Evolutionary conservation across 1,140 invertebrate species (phyloP), one percentile per base, ranked within the genome.

Genomic region (Mycetomoellerius zeteki): DNA sequence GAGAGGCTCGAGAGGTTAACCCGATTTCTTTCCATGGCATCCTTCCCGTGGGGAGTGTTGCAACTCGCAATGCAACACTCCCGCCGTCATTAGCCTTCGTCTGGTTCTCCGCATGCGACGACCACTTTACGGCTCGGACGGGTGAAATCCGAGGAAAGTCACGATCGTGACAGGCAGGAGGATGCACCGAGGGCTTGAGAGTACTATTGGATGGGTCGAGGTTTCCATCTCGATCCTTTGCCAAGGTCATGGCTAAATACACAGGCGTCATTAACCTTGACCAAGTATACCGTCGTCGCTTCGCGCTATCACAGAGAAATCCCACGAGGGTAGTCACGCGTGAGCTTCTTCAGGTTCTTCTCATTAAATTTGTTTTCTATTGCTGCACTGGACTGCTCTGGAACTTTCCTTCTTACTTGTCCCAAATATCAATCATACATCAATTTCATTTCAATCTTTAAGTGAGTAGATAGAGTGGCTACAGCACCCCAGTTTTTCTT

Each of bases 61-160:
- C 65, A 37, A 81, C 30, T 71, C 64, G 47, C 24, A 16, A 43
- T 50, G 58, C 47, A 47, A 21, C 47, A 56, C 64, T 81, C 64
- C 43, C 56, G 76, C 10, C 77, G 77, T 81, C 77, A 69, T 81
- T 81, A 81, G 67, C 77, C 77, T 56, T 69, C 77, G 77, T 7
- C 64, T 54, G 64, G 14, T 81, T 54, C 62, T 21, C 62, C 27
- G 37, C 27, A 3, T n/a, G 60, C 76, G 58, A 75, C 78, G 33
- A n/a, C 16, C 21, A 21, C 76, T 52, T 62, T 47, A 43, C 19
- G 14, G 43, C 65, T 56, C 78, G 65, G 30, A 81, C 65, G 65
- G 33, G 54, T 69, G 78, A 82, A 82, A 82, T 72, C 67, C 52
- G 67, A 71, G 78, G 78, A 72, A 82, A 82, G 67, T 82, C 67